Base-by-base conservation (phyloP, 2,888 invertebrate genomes). In the Lasioglossum pauxillum region DNA sequence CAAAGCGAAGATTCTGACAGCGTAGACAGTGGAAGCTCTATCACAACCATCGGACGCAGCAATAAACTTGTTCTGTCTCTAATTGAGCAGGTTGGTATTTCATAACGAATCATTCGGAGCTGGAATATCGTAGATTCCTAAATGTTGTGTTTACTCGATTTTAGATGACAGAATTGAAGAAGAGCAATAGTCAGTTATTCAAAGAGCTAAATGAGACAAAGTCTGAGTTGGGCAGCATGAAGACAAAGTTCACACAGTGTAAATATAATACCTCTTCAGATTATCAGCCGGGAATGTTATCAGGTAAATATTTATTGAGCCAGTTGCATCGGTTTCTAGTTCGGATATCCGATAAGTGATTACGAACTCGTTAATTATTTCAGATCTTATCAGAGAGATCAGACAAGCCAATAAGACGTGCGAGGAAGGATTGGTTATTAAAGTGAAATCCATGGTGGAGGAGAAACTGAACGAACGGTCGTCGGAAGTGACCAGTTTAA, bases 131-230 rank as follows among this genome's bases (percentile, higher is more conserved):
- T 14, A 0, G 35, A 27, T 14, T 53, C 16, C 35, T 19, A 31
- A 12, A 27, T 16, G 38, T 41, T 71, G 0, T 44, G 3, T 35
- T 12, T 35, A 64, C 46, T 64, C 73, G 14, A 38, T 91, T 91
- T 5, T 77, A 95, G 95, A 94, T 95, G 93, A 95, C 94, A 46
- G 92, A 96, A 80, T 94, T 98, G 90, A 97, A 97, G 93, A 97
- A 97, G 91, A 96, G 96, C 82, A 98, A 98, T 95, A 96, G 97
- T 91, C 97, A 97, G 96, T 96, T 98, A 93, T 97, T 96, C 92
- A 97, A 97, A 94, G 98, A 98, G 94, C 96, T 98, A 91, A 96
- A 97, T 92, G 97, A 98, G 92, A 97, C 97, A 83, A 97, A 97
- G 96, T 97, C 97, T 96, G 96, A 96, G 91, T 90, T 96, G 82